These are phyloP conservation scores for Ranitomeya imitator DNA, from an alignment of 2,113 vertebrate genomes.

Conservation along the genomic window DNA sequence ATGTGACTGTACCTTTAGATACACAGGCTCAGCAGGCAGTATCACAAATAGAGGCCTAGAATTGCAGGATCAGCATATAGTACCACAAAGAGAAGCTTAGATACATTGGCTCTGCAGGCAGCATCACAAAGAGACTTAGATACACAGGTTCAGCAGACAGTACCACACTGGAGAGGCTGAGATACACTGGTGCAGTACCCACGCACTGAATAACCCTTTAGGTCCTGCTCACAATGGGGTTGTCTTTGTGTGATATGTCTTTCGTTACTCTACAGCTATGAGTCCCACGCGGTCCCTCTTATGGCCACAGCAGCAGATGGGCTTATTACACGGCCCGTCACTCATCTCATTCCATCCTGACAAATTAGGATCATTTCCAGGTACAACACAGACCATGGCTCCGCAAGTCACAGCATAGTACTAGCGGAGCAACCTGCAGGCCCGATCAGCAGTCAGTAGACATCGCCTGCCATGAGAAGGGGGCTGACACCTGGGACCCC, in stretches of 20 bases:
- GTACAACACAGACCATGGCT: background rate
- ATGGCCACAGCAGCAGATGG: slow-evolving; percentile 25
- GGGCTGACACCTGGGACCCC: background rate
- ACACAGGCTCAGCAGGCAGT: background rate
- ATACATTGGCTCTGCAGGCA: background rate
- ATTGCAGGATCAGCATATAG: background rate
- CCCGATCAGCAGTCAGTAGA: background rate
- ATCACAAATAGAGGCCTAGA: background rate
- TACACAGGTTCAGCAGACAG: background rate
- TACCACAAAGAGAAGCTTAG: background rate
- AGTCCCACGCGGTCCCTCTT: background rate
- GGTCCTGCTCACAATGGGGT: background rate
- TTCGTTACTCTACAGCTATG: background rate
- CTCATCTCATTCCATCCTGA: background rate
- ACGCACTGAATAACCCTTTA: too few species aligned
- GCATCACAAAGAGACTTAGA: background rate
- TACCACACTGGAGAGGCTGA: background rate
- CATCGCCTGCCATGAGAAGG: background rate
- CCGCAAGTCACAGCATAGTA: background rate
- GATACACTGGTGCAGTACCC: too few species aligned
- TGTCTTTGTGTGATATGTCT: background rate
- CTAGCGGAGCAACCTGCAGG: background rate
- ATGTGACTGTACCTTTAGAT: too few species aligned
- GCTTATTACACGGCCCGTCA: background rate
- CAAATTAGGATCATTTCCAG: slow-evolving; percentile 10